Evolutionary conservation across 2,113 vertebrate genomes (phyloP), one percentile per base, ranked within the genome.

Genomic region (Edolisoma coerulescens): DNA sequence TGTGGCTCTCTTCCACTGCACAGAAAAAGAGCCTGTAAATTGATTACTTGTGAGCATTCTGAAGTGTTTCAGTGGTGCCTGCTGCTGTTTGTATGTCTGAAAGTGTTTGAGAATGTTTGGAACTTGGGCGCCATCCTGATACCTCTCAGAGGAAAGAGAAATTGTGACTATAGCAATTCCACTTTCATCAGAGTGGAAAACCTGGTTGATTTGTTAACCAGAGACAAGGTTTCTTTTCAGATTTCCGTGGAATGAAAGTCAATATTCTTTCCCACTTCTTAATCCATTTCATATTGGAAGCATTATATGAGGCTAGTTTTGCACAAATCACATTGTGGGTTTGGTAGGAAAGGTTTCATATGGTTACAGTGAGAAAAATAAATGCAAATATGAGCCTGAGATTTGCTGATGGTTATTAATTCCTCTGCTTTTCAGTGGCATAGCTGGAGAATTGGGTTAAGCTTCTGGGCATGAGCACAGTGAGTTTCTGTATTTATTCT

Each of bases 391-490:
- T 18, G 57, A 76, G 50, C 74, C 45, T 22, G 5, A 81, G 57
- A 77, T 87, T 82, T 83, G 61, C 45, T 71, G 78, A 41, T 67
- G 42, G 42, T 75, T 93, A 56, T 83, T 87, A 90, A 95, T 71
- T 87, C 53, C 30, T 82, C 35, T 87, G 37, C 23, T 52, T 90
- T 94, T 90, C 56, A 85, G 45, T 56, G 35, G 56, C 52, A 68
- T 56, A 84, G 79, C 57, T 84, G 54, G 64, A 96, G 91, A 92
- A 95, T 77, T 74, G 56, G 82, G 60, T 92, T 96, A 95, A 90
- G 84, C 87, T 94, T 84, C 74, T 79, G 84, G 93, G 59, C 90
- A 89, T 37, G 74, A 92, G 57, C 90, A 53, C 81, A 89, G 74
- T 61, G 83, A 54, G 56, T 41, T 96, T 95, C 82, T 87, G 78